Base-by-base conservation (phyloP, 2,797 vertebrate species). In the Chelon labrosus region DNA sequence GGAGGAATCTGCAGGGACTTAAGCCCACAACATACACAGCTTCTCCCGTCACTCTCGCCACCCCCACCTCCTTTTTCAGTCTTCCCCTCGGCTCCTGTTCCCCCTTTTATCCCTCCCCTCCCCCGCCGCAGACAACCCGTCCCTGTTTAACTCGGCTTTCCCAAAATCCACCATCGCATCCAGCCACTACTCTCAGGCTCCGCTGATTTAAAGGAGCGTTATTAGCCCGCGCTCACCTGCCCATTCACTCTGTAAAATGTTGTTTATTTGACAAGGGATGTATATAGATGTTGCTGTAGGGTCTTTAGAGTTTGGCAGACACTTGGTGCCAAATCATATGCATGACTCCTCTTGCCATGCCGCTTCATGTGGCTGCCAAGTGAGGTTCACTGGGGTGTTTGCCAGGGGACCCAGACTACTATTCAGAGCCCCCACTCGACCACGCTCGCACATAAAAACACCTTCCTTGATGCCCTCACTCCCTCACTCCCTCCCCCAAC, bases 281-380 rank as follows among this genome's bases (percentile, higher is more conserved):
- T 83, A 87, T 87, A 82, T 70, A 85, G 85, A 87, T 65, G 53
- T 84, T 68, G 87, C 84, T 83, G 82, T 83, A 46, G 68, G 85
- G 67, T 85, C 83, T 89, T 86, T 80, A 85, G 72, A 74, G 35
- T 86, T 87, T 87, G 83, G 87, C 85, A 88, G 78, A 79, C 80
- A 66, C 58, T 82, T 60, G 72, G 70, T 87, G 85, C 86, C 88
- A 91, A 89, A 92, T 91, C 88, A 91, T 89, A 92, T 92, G 88
- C 91, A 88, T 85, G 88, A 91, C 73, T 91, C 85, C 83, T 91
- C 90, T 89, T 80, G 82, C 90, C 75, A 85, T 89, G 83, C 84
- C 63, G 83, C 88, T 89, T 92, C 85, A 90, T 90, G 86, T 88
- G 89, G 79, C 87, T 89, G 92, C 91, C 91, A 92, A 92, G 76